Evolutionary conservation across 2,888 invertebrate genomes (phyloP), one percentile per base, ranked within the genome.

Genomic region (Drosophila robusta): DNA sequence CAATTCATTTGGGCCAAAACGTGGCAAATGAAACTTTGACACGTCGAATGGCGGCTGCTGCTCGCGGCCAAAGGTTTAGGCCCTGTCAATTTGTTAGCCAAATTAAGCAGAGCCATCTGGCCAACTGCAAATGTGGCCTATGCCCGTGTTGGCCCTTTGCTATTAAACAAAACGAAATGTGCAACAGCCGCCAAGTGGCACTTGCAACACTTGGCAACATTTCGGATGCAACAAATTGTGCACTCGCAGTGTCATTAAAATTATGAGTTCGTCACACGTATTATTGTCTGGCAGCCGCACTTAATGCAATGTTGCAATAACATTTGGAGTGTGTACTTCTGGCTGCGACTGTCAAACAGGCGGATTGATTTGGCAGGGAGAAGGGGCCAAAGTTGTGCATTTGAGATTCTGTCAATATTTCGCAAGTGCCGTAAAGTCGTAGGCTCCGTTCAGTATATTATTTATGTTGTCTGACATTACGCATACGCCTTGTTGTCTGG

Each of bases 1-100:
- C 45, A 51, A 75, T 76, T 75, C 74, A 74, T 74, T 49, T 50
- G 32, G 42, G 51, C 18, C 39, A 62, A 64, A 42, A 51, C 39
- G 61, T 54, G 52, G 36, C 57, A 50, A 65, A 50, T 54, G 41
- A 46, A 50, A 46, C 56, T 47, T 41, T 50, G 39, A 39, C 32
- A 24, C 8, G 24, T 9, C 16, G 54, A 41, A 11, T 32, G 41
- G 41, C 52, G 29, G 29, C 2, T 5, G 29, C 29, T 29, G 3
- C 9, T 2, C 3, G 29, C 9, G 8, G 29, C 9, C 9, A 29
- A 32, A 12, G 36, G 45, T 42, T 29, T 47, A 34, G 42, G 44
- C 32, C 38, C 44, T 14, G 36, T 39, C n/a, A 44, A 36, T 60
- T 70, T 62, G 62, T 56, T 52, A 12, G 51, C 41, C 42, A 46